These are phyloP conservation scores for Drosophila formosana DNA, from an alignment of 2,888 invertebrate genomes.

Conservation along the genomic window DNA sequence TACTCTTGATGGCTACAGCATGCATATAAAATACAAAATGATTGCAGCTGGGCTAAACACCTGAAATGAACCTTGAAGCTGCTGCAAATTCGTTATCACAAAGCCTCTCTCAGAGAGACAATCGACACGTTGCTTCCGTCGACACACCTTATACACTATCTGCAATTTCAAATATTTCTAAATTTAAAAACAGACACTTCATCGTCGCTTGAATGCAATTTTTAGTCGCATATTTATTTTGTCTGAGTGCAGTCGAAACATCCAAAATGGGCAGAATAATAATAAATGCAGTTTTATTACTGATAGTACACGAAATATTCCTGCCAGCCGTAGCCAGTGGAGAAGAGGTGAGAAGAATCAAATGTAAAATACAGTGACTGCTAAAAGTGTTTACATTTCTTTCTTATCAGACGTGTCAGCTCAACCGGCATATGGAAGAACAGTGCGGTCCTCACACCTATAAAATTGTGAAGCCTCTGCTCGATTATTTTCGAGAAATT, in stretches of 20 bases:
- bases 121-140: too few species aligned
- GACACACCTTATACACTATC: too few species aligned
- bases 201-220: too few species aligned
- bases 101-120: too few species aligned
- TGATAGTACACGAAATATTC: neutral
- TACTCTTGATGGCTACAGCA: too few species aligned
- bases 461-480: neutral
- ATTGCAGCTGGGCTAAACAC: too few species aligned
- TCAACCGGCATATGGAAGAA: neutral
- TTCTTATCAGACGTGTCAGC: neutral
- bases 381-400: too few species aligned
- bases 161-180: too few species aligned
- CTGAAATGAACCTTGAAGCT: too few species aligned
- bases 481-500: neutral
- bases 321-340: neutral
- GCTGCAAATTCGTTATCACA: too few species aligned
- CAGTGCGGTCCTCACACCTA: neutral
- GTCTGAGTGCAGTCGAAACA: neutral
- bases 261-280: neutral
- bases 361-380: neutral
- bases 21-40: too few species aligned
- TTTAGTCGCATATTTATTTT: neutral
- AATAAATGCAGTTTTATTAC: neutral
- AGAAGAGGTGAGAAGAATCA: neutral
- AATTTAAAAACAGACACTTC: too few species aligned